Base-by-base conservation (phyloP, 2,888 invertebrate species). In the Diarsia mendica region DNA sequence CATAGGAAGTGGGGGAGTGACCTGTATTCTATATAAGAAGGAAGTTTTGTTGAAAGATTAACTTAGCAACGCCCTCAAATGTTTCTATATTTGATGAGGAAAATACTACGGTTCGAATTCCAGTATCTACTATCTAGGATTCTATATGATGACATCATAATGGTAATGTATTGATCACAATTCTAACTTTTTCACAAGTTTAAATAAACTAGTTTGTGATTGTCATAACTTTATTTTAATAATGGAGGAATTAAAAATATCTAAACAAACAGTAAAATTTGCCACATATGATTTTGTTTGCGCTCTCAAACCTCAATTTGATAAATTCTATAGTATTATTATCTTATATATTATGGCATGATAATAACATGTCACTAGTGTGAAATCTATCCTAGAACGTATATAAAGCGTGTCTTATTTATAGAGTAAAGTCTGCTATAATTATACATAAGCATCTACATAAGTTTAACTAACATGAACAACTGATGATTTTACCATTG, bases 41-140 rank as follows among this genome's bases (percentile, higher is more conserved):
- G 28, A 55, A 69, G 33, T 5, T 3, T 33, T 20, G 39, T 72
- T 72, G 66, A 80, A 44, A 67, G 48, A 73, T 80, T 80, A 55
- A 78, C 23, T 23, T 5, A 66, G 33, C n/a, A 67, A 39, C 80
- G 66, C 66, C 77, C 15, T 58, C 0, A 77, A 67, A 75, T 58
- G 28, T 75, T 58, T 51, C 3, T 33, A 9, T 39, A 8, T 44
- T 63, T 58, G 15, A 55, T 15, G 44, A 13, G 13, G n/a, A 63
- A 46, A 20, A 20, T 11, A 18, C n/a, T 63, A 10, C 15, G 1
- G 33, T 65, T 48, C 11, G 20, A 15, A 8, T 6, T 33, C 10
- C 18, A n/a, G 11, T 13, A n/a, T 53, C 10, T 28, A 28, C 28
- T 28, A 28, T 28, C 28, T 28, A 28, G 28, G 28, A 28, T 28